A percentile compares a stretch with the other conserved stretches of the same genome.
These are phyloP conservation scores for Sycophila sp. DNA, from an alignment of 1,140 invertebrate genomes.

Conservation along the genomic window DNA sequence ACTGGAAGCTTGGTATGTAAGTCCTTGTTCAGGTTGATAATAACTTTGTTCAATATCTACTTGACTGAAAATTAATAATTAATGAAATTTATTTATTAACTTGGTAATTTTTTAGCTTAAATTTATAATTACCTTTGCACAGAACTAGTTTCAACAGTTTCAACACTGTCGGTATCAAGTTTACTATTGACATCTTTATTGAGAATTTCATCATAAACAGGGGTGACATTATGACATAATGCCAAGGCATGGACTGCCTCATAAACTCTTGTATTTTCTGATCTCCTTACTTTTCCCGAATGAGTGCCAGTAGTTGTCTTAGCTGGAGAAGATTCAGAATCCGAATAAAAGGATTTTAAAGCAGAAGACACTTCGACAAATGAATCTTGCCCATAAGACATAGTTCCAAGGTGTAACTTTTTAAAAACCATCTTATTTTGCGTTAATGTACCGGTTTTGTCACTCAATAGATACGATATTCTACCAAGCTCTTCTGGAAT, in stretches of 20 bases:
- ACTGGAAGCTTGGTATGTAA: constrained; percentile 87
- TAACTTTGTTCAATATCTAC: constrained; percentile 76
- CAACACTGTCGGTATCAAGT: constrained; percentile 56
- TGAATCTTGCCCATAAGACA: constrained; percentile 86
- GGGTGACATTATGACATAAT: constrained; percentile 99
- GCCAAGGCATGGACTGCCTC: constrained; percentile 95
- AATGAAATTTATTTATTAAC: background rate
- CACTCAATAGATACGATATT: constrained; percentile 94
- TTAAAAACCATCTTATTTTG: constrained; percentile 99
- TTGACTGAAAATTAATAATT: constrained; percentile 60
- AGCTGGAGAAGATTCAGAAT: constrained; percentile 47
- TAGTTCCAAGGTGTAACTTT: constrained; percentile 90
- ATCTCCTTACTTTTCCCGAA: constrained; percentile 69
- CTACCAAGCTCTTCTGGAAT: constrained; percentile 98
- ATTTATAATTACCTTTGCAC: constrained; percentile 55
- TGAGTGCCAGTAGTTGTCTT: constrained; percentile 51
- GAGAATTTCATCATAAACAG: constrained; percentile 82
- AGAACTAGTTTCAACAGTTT: constrained; percentile 60
- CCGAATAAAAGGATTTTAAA: constrained; percentile 62
- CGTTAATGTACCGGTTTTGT: constrained; percentile 98
- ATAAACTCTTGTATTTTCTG: constrained; percentile 82
- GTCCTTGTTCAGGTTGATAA: constrained; percentile 55
- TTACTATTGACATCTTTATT: constrained; percentile 32
- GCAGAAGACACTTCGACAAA: constrained; percentile 79
- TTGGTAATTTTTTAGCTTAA: background rate